A percentile compares a stretch with the other conserved stretches of the same genome.
These are phyloP conservation scores for Falco punctatus DNA, from an alignment of 2,113 vertebrate genomes.

Conservation along the genomic window DNA sequence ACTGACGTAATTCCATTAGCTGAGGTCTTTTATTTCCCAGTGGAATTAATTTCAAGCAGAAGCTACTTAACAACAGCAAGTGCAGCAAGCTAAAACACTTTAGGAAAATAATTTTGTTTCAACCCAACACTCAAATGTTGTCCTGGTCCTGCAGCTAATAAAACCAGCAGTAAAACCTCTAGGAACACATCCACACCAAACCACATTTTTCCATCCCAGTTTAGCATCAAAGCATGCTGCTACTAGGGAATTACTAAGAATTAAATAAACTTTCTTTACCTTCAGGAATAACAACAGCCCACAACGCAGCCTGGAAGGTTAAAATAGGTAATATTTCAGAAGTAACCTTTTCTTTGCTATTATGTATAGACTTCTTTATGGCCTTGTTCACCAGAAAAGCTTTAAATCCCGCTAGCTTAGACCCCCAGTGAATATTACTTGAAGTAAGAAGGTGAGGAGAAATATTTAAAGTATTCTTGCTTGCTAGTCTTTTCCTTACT, in stretches of 20 bases:
- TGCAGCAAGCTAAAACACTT: neutral
- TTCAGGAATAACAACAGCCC: neutral
- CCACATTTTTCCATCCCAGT: neutral
- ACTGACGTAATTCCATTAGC: slow-evolving; percentile 21
- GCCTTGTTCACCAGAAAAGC: neutral
- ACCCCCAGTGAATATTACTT: neutral
- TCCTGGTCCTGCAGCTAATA: neutral
- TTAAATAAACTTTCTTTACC: neutral
- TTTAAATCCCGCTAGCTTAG: neutral
- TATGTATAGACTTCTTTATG: neutral
- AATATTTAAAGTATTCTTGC: neutral
- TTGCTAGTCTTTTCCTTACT: neutral
- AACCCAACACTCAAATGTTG: neutral
- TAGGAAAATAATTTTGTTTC: neutral
- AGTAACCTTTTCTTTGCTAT: neutral
- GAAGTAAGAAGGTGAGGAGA: neutral
- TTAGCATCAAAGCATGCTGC: neutral
- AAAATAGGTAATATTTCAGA: neutral
- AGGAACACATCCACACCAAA: neutral
- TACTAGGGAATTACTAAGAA: neutral
- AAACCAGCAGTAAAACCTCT: neutral
- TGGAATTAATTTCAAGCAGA: slow-evolving; percentile 24
- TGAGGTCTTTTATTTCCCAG: neutral
- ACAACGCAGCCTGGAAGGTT: neutral
- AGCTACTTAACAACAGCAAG: neutral